These are phyloP conservation scores for Aspidoscelis tigris DNA, from an alignment of 2,113 vertebrate species.

Conservation along the genomic window DNA sequence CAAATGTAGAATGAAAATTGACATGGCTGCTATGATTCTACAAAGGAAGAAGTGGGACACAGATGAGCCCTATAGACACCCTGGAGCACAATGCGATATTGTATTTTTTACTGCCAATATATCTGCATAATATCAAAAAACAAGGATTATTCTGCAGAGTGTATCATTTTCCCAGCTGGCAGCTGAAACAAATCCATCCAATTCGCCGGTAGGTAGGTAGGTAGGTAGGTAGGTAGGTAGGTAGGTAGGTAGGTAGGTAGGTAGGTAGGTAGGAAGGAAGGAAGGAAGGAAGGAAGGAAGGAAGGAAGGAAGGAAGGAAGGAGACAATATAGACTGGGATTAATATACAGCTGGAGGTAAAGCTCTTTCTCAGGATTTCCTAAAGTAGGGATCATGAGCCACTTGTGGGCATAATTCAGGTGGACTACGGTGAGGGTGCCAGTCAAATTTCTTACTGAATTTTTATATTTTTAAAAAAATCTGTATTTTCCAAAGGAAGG, in stretches of 20 bases:
- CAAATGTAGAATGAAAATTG: constrained; percentile 22
- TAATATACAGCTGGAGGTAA: too few relatives aligned
- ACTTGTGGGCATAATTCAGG: too few relatives aligned
- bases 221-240: constrained; percentile 9
- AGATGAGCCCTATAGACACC: constrained; percentile 4
- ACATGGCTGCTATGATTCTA: constrained; percentile 16
- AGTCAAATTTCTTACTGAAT: too few relatives aligned
- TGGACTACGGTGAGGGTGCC: too few relatives aligned
- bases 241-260: constrained; percentile 16
- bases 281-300: constrained; percentile 13
- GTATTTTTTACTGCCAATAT: constrained; percentile 4
- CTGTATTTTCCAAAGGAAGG: too few relatives aligned
- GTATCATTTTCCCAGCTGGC: not conserved
- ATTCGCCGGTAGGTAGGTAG: not conserved
- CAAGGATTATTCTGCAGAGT: not conserved
- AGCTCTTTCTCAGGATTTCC: too few relatives aligned
- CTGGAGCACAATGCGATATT: constrained; percentile 7
- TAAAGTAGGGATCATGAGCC: too few relatives aligned
- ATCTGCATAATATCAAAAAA: constrained; percentile 1
- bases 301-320: constrained; percentile 22
- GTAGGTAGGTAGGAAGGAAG: constrained; percentile 27
- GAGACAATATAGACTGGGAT: not conserved
- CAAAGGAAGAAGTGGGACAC: constrained; percentile 20
- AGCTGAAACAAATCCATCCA: not conserved
- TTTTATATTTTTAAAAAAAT: too few relatives aligned